These are phyloP conservation scores for Coracopsis vasa DNA, from an alignment of 2,113 vertebrate species.

Conservation along the genomic window DNA sequence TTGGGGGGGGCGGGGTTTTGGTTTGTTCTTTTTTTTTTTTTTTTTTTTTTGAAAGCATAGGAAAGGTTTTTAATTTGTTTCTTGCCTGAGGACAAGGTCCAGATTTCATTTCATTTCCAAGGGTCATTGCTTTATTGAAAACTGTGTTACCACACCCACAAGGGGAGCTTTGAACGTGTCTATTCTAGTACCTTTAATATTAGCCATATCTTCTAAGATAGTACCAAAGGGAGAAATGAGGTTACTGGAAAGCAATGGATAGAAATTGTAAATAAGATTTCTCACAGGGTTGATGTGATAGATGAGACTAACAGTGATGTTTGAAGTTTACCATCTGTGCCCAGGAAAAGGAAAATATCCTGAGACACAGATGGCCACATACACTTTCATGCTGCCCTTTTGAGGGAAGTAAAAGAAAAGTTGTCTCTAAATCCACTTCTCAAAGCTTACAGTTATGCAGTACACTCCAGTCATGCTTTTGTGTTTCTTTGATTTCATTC, in stretches of 20 bases:
- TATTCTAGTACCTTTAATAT: background rate
- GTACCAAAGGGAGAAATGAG: background rate
- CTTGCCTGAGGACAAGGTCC: background rate
- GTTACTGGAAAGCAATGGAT: slow-evolving; percentile 4
- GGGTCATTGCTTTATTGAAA: background rate
- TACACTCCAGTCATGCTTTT: background rate
- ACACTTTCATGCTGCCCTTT: background rate
- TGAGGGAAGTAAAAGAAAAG: background rate
- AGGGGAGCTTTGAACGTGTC: background rate
- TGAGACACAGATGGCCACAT: slow-evolving; percentile 19
- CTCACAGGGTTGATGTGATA: background rate
- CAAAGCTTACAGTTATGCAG: background rate
- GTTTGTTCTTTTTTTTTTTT: background rate
- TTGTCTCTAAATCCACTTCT: background rate
- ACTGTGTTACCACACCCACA: background rate
- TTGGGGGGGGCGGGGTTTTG: too few species aligned
- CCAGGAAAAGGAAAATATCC: background rate
- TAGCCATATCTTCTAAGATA: background rate
- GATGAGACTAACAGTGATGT: background rate
- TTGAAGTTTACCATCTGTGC: slow-evolving; percentile 34
- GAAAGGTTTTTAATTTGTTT: background rate
- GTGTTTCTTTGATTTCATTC: background rate
- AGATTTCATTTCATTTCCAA: background rate
- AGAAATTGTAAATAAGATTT: background rate
- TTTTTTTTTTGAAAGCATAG: background rate